Percentiles rank a stretch among this genome's conserved stretches.
phyloP scores from a whole-genome alignment of 1,140 invertebrate species.

The Heterodera carotae region DNA sequence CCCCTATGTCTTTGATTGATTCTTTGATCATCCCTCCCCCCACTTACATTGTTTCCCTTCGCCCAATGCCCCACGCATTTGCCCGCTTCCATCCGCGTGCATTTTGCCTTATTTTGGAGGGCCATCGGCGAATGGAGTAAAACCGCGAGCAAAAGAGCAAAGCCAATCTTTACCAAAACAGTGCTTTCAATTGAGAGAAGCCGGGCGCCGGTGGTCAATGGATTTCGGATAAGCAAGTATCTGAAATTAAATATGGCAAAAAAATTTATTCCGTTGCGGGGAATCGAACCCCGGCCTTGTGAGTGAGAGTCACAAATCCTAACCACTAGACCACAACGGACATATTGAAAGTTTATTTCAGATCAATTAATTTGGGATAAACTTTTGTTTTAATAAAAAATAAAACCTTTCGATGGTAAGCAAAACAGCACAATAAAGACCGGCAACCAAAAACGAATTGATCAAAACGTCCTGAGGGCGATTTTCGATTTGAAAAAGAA shows the following conservation, averaged over 20 bases:
- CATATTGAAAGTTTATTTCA: background rate
- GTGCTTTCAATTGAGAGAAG: constrained; percentile 49
- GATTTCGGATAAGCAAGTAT: constrained; percentile 53
- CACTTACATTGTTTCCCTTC: constrained; percentile 45
- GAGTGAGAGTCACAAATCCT: constrained; percentile 5
- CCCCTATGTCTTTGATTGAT: no score
- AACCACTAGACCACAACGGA: constrained; percentile 6
- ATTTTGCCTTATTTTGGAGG: constrained; percentile 52
- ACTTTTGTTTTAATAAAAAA: constrained; percentile 12
- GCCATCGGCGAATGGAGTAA: constrained; percentile 58
- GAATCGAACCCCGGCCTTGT: constrained; percentile 4
- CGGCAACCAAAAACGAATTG: constrained; percentile 63
- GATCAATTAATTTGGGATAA: no score
- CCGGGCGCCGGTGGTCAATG: constrained; percentile 44
- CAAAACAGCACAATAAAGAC: constrained; percentile 61
- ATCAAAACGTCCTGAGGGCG: constrained; percentile 58
- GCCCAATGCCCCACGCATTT: constrained; percentile 10
- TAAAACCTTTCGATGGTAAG: constrained; percentile 57
- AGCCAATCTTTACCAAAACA: constrained; percentile 48
- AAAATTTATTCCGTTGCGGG: constrained; percentile 7
- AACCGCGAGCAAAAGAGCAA: constrained; percentile 49
- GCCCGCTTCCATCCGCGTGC: constrained; percentile 20
- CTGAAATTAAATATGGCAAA: constrained; percentile 31
- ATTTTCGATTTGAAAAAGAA: constrained; percentile 34
- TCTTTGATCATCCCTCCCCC: background rate